A percentile compares a stretch with the other conserved stretches of the same genome.
These are phyloP conservation scores for Setipinna tenuifilis DNA, from an alignment of 2,797 vertebrate genomes.

Conservation along the genomic window DNA sequence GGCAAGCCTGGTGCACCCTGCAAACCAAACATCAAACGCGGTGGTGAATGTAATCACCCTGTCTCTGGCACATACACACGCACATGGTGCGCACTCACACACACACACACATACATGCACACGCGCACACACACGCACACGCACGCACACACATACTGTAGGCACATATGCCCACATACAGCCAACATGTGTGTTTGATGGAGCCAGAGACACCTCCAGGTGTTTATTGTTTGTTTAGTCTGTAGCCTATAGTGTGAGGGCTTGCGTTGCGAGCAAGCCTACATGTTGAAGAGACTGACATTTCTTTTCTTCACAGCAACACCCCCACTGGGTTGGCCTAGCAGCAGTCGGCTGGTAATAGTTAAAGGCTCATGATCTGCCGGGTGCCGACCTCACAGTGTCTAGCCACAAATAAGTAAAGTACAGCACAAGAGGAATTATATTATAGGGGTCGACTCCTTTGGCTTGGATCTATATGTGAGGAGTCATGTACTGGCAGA, in stretches of 20 bases:
- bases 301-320: not conserved
- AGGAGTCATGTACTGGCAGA: too few relatives aligned
- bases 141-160: not conserved
- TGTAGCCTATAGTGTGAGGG: not conserved
- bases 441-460: not conserved
- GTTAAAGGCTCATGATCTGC: not conserved
- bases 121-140: not conserved
- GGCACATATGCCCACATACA: not conserved
- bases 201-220: constrained; percentile 1
- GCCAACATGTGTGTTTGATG: constrained; percentile 15
- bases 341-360: not conserved
- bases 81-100: not conserved
- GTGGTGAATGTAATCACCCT: not conserved
- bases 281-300: not conserved
- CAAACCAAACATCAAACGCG: constrained; percentile 11
- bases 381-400: not conserved
- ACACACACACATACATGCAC: not conserved
- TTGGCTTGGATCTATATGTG: not conserved
- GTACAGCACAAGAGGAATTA: not conserved
- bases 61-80: not conserved
- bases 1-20: constrained; percentile 67
- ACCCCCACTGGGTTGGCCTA: not conserved
- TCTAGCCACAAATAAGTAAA: not conserved
- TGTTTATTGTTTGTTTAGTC: constrained; percentile 46
- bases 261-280: not conserved